Evolutionary conservation across 2,797 vertebrate genomes (phyloP), one percentile per base, ranked within the genome.

Genomic region (Urosaurus nigricauda): DNA sequence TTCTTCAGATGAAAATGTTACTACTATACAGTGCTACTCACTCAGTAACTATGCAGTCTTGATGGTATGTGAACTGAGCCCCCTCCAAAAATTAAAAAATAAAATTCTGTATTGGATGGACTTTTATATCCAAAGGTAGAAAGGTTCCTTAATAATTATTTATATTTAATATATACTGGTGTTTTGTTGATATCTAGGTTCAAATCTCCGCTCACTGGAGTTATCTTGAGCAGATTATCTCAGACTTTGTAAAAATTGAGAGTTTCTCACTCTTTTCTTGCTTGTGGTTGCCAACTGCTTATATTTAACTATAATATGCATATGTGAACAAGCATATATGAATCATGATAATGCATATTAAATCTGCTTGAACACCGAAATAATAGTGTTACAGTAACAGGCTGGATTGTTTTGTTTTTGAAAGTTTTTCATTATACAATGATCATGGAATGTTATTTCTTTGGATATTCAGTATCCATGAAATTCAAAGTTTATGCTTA

Each of bases 11-110:
- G 98, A 99, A 94, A 99, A 99, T 84, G 97, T 99, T 92, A 99
- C 98, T 5, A 98, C 98, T 58, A 97, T 99, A 77, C 99, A 99
- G 90, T 99, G 99, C 94, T 96, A 97, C 94, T 97, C 98, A 21
- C 97, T 99, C 1, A 97, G 98, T 92, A 99, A 97, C 97, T 99
- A 99, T 7, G 99, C 98, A 0, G 97, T 99, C 87, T 94, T 99
- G 73, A 99, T 99, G 99, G 99, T 99, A 96, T 74, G 97, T 79
- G 56, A 3, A 35, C 75, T 82, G 17, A 8, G 88, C 70, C 0
- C 2, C 81, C 85, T 71, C 37, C 63, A 26, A 12, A 65, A 12
- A 51, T 51, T 51, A n/a, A n/a, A n/a, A n/a, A n/a, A n/a, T n/a
- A n/a, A n/a, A n/a, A n/a, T 47, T 63, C 71, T 47, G 53, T 60